Conservation (phyloP, 1,140 invertebrate genomes). For the Bombus pyrosoma region DNA sequence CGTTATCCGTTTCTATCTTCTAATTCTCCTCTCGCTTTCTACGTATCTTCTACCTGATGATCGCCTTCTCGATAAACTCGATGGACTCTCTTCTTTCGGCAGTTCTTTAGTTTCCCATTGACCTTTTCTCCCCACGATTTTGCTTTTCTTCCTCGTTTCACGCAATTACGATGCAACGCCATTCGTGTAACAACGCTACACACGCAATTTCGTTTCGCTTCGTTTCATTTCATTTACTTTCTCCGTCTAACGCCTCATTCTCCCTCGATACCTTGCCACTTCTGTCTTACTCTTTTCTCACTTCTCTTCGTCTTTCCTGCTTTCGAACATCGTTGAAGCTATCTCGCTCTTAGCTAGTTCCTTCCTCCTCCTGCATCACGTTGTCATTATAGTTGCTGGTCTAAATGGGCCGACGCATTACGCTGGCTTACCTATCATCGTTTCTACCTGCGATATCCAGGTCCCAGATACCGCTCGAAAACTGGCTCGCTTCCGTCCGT, state of each 20-base stretch:
- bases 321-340: neutral
- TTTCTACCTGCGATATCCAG: slow-evolving; percentile 57
- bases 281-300: neutral
- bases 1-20: neutral
- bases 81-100: neutral
- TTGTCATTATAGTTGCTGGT: slow-evolving; percentile 73
- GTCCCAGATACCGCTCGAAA: slow-evolving; percentile 65
- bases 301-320: neutral
- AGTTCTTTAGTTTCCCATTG: neutral
- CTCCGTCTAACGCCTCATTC: neutral
- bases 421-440: slow-evolving; percentile 70
- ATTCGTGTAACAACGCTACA: neutral
- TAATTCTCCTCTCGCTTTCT: neutral
- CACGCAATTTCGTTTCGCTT: no score
- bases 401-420: slow-evolving; percentile 73
- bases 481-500: slow-evolving; percentile 45
- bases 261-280: no score
- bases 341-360: neutral
- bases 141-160: neutral
- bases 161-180: slow-evolving; percentile 6
- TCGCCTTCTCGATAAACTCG: neutral
- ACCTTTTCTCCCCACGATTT: neutral
- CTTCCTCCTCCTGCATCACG: neutral
- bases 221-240: slow-evolving; percentile 20
- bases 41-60: neutral